Percentiles rank a stretch among this genome's conserved stretches.
These are phyloP conservation scores for Lycaon pictus DNA, from an alignment of 2,113 vertebrate genomes.

Conservation along the genomic window DNA sequence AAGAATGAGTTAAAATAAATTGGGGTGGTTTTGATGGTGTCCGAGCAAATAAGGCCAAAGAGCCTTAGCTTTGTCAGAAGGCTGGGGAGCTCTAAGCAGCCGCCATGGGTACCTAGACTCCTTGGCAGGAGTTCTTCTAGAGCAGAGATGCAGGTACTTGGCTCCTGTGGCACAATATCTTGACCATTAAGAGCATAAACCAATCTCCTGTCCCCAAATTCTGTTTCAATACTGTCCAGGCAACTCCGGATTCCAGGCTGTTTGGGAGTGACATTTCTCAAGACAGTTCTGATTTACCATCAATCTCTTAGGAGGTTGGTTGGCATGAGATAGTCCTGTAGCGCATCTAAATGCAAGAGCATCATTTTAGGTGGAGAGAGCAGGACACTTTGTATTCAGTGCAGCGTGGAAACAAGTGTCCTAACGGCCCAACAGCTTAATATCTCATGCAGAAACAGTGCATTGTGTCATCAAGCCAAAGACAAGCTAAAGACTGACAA, in stretches of 20 bases:
- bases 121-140: background rate
- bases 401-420: constrained; percentile 28
- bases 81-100: background rate
- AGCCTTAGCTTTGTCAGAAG: background rate
- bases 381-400: constrained; percentile 24
- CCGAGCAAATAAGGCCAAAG: background rate
- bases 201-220: background rate
- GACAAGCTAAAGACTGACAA: constrained; percentile 45
- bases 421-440: constrained; percentile 18
- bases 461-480: background rate
- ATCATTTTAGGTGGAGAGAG: constrained; percentile 20
- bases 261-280: constrained; percentile 39
- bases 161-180: background rate
- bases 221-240: background rate
- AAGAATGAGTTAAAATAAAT: background rate
- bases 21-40: background rate
- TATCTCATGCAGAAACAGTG: constrained; percentile 23
- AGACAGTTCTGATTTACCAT: background rate
- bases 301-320: background rate
- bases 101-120: background rate
- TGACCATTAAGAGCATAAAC: background rate
- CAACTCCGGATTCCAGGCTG: background rate
- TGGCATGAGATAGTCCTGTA: background rate
- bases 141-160: background rate
- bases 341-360: constrained; percentile 39